Conservation (phyloP, 2,797 vertebrate genomes). For the Hydrolagus colliei region DNA sequence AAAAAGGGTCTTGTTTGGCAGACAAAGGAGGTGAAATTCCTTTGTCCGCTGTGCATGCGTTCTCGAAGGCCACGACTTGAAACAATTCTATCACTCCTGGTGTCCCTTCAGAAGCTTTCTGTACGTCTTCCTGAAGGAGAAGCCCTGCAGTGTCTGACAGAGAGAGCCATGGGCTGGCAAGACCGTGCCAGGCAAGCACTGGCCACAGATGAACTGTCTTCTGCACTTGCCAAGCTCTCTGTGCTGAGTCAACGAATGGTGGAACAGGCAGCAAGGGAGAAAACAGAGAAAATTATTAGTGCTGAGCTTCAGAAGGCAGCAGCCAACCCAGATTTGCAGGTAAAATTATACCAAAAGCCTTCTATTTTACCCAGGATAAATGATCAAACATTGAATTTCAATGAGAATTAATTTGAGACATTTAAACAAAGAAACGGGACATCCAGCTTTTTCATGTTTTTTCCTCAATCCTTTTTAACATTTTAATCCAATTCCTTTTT, state of each 20-base stretch:
- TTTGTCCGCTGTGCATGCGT: constrained; percentile 89
- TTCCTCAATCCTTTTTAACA: too few relatives aligned
- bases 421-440: too few relatives aligned
- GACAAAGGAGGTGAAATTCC: constrained; percentile 89
- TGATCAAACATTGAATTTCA: too few relatives aligned
- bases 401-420: too few relatives aligned
- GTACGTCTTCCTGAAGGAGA: constrained; percentile 90
- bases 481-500: too few relatives aligned
- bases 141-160: constrained; percentile 89
- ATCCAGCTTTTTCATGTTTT: too few relatives aligned
- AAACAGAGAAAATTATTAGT: constrained; percentile 96
- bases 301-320: constrained; percentile 95
- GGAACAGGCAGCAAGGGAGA: constrained; percentile 92
- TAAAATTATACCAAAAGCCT: constrained; percentile 38
- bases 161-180: constrained; percentile 97
- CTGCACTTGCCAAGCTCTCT: constrained; percentile 88
- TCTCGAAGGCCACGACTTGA: constrained; percentile 87
- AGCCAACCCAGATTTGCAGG: constrained; percentile 94
- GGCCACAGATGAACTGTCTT: constrained; percentile 89
- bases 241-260: constrained; percentile 96
- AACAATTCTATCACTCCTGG: constrained; percentile 87
- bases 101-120: constrained; percentile 92
- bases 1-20: constrained; percentile 85
- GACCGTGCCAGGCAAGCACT: constrained; percentile 88
- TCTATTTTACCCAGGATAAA: too few relatives aligned